Evolutionary conservation across 2,888 invertebrate species (phyloP), one percentile per base, ranked within the genome.

Genomic region (Lottia gigantea): DNA sequence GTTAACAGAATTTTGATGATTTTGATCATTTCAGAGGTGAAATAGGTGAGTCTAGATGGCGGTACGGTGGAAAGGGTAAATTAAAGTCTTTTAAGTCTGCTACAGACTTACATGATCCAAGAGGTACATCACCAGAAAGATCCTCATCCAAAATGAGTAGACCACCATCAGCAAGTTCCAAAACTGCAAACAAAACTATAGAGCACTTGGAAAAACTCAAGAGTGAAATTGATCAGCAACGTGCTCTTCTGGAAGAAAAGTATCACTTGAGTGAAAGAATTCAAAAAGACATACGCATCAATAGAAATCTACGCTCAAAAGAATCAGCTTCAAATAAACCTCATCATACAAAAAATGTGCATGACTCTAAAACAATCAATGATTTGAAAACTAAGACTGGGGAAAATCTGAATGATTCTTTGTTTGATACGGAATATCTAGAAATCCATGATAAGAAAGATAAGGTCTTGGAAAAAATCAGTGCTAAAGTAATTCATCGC

Each of bases 51-150:
- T 77, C 84, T 45, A 77, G 78, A 49, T 84, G 84, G 84, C 76
- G 81, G 47, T 80, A 82, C 78, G 84, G 84, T 46, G 83, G 81
- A 31, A 71, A 74, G 12, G 84, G 84, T n/a, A 83, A 81, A 71
- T 72, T 84, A 14, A 71, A 68, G 31, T 80, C 81, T 14, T 84
- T 81, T 73, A 80, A 76, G 64, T 79, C 80, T 16, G 74, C 70
- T 31, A 74, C 72, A 62, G 84, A 84, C 64, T 71, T 80, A 55
- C 64, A 72, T n/a, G 71, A 71, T 49, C 55, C 66, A 1, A 40
- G 11, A 8, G n/a, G 49, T 64, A 16, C 19, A 55, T 55, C 55
- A 12, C 23, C 55, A 19, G 23, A 19, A 19, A 55, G 14, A 2
- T 3, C 55, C 11, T 2, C 19, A 55, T 23, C 14, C 55, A 55